phyloP scores from a whole-genome alignment of 2,888 invertebrate species.

The Vannuccia rotundouncinata region DNA sequence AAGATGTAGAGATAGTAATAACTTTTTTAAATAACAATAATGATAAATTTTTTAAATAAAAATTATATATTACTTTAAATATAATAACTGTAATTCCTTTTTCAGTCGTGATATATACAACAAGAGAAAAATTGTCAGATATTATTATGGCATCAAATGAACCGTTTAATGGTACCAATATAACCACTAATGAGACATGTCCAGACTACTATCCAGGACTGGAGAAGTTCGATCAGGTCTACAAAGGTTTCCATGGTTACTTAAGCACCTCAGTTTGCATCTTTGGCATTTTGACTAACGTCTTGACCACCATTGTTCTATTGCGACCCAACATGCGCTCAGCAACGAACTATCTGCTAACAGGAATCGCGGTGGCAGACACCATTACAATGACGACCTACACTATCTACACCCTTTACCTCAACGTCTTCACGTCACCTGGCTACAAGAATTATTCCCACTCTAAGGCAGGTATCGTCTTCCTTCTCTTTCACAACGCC shows the following conservation, averaged over 20 bases:
- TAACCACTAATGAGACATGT: neutral
- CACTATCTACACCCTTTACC: conserved; percentile 27
- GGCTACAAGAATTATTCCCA: conserved; percentile 21
- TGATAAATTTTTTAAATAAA: no score
- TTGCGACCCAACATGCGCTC: conserved; percentile 47
- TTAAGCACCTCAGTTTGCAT: conserved; percentile 77
- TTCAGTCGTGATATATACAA: no score
- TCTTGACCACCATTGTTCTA: conserved; percentile 81
- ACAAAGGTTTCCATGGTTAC: conserved; percentile 67
- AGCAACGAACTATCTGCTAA: conserved; percentile 28
- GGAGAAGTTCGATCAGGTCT: neutral
- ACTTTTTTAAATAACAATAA: no score
- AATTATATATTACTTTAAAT: no score
- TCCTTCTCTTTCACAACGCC: conserved; percentile 1
- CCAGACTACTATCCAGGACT: neutral
- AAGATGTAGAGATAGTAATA: no score
- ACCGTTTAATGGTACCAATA: no score
- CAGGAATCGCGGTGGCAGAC: conserved; percentile 33
- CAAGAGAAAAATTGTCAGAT: no score
- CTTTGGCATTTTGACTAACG: conserved; percentile 81
- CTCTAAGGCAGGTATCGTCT: neutral
- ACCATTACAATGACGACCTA: conserved; percentile 33
- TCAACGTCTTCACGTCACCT: conserved; percentile 18
- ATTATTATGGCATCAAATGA: no score
- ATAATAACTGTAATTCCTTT: no score